phyloP scores from a whole-genome alignment of 2,113 vertebrate genomes.

The Oceanites oceanicus region DNA sequence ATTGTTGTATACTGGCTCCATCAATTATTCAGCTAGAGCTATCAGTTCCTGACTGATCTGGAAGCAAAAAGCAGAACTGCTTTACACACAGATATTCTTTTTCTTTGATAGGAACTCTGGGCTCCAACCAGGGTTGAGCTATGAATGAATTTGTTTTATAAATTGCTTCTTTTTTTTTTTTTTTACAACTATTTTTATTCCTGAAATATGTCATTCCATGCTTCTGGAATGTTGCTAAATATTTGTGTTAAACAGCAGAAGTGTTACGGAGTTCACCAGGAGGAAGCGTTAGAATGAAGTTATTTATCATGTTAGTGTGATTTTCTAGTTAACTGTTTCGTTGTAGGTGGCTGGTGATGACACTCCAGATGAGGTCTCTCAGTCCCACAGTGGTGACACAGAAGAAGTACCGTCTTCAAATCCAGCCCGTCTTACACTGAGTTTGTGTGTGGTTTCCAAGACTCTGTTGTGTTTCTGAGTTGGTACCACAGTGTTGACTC shows the following conservation, averaged over 20 bases:
- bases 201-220: background rate
- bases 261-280: background rate
- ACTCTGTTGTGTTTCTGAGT: background rate
- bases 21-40: background rate
- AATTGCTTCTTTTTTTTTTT: background rate
- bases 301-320: background rate
- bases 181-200: background rate
- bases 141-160: background rate
- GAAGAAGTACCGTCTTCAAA: background rate
- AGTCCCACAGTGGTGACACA: background rate
- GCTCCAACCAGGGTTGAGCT: background rate
- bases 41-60: background rate
- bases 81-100: background rate
- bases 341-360: background rate
- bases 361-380: background rate
- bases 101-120: background rate
- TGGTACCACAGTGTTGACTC: background rate
- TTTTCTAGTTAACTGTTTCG: background rate
- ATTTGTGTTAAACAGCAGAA: background rate
- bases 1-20: background rate
- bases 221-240: constrained; percentile 3
- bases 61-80: background rate
- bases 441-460: background rate
- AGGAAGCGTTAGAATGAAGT: background rate
- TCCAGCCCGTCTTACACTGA: background rate